These are phyloP conservation scores for Cryptocheilus praepositus DNA, from an alignment of 2,888 invertebrate species.

Conservation along the genomic window DNA sequence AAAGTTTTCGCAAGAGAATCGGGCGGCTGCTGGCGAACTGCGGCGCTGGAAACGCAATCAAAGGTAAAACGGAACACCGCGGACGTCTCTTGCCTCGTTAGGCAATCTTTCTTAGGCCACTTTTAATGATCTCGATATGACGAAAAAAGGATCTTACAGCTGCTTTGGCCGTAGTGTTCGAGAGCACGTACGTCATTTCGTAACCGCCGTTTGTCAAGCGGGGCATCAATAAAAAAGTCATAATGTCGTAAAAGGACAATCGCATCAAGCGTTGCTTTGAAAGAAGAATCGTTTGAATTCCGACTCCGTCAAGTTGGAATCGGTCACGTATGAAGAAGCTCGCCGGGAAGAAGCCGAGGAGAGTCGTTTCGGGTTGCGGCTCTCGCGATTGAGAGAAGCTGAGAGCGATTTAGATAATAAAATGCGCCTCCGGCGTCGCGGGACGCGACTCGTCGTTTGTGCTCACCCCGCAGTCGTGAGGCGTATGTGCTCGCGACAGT, in stretches of 20 bases:
- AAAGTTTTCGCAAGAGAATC: slow-evolving; percentile 34
- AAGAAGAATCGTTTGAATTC: no score
- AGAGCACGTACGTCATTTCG: no score
- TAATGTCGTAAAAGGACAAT: no score
- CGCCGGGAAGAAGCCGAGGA: no score
- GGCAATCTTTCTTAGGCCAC: slow-evolving; percentile 33
- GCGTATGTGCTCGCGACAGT: slow-evolving; percentile 16
- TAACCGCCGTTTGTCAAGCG: no score
- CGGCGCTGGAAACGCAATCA: slow-evolving; percentile 35
- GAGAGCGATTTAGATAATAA: slow-evolving; percentile 58
- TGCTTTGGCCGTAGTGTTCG: no score
- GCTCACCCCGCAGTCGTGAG: slow-evolving; percentile 7
- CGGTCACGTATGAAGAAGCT: no score
- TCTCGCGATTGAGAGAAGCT: not conserved
- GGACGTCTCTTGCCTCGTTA: slow-evolving; percentile 48
- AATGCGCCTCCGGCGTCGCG: slow-evolving; percentile 53
- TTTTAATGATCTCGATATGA: slow-evolving; percentile 34
- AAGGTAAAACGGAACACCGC: slow-evolving; percentile 40
- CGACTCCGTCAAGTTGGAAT: no score
- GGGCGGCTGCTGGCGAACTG: slow-evolving; percentile 12
- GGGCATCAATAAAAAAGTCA: no score
- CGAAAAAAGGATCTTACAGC: no score
- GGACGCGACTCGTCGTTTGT: slow-evolving; percentile 56
- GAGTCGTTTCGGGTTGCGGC: no score
- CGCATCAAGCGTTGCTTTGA: no score